Percentiles rank a stretch among this genome's conserved stretches.
phyloP scores from a whole-genome alignment of 1,140 invertebrate species.

The Bombus confusus region DNA sequence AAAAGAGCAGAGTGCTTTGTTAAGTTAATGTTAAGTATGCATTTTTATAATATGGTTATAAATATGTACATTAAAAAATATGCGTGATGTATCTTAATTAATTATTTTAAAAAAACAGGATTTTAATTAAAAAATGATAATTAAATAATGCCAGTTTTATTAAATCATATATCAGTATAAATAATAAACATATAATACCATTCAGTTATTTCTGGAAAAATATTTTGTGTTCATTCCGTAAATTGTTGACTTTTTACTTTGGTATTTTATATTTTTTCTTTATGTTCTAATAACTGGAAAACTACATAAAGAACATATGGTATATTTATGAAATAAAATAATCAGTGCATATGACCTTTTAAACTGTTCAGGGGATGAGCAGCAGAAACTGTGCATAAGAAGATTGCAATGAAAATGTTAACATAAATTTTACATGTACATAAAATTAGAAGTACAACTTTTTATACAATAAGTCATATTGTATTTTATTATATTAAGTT shows the following conservation, averaged over 20 bases:
- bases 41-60: not conserved
- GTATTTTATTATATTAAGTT: slow-evolving; percentile 54
- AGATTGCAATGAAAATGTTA: slow-evolving; percentile 17
- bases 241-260: not conserved
- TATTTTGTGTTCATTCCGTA: not conserved
- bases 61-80: not conserved
- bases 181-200: slow-evolving; percentile 22
- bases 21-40: not conserved
- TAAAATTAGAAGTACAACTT: slow-evolving; percentile 50
- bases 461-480: slow-evolving; percentile 48
- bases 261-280: not conserved
- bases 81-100: not conserved
- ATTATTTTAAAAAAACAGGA: not conserved
- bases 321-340: not conserved
- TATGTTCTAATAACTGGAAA: not conserved
- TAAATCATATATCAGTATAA: slow-evolving; percentile 40
- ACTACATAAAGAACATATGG: not conserved
- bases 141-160: slow-evolving; percentile 51
- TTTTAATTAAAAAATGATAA: slow-evolving; percentile 11
- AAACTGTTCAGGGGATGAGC: slow-evolving; percentile 10
- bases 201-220: slow-evolving; percentile 6
- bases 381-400: slow-evolving; percentile 37
- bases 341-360: not conserved
- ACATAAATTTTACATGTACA: slow-evolving; percentile 39
- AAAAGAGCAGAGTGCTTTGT: not conserved